These are phyloP conservation scores for Melanitta fusca DNA, from an alignment of 2,797 vertebrate species.

Conservation along the genomic window DNA sequence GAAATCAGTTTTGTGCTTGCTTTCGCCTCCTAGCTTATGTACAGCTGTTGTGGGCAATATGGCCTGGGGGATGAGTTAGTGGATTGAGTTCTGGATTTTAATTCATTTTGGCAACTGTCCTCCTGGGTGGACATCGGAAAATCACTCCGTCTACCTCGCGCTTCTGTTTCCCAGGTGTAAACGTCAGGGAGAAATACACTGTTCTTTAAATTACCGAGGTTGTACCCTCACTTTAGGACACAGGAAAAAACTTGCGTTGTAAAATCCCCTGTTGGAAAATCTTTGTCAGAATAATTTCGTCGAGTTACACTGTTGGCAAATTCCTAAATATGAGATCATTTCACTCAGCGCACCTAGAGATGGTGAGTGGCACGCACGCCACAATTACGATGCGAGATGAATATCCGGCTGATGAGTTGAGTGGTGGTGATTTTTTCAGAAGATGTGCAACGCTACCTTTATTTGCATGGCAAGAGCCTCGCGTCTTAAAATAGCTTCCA, in stretches of 20 bases:
- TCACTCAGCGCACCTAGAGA: background rate
- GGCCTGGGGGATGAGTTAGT: background rate
- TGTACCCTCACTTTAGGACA: background rate
- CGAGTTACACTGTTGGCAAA: background rate
- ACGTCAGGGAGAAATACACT: background rate
- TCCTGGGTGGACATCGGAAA: background rate
- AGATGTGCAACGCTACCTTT: conserved; percentile 39
- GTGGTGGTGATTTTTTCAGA: conserved; percentile 45
- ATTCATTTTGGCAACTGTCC: background rate
- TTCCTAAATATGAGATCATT: background rate
- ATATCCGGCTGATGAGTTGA: conserved; percentile 65
- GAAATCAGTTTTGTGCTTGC: background rate
- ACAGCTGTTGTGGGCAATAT: background rate
- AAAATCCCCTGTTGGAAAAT: background rate
- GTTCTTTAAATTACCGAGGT: background rate
- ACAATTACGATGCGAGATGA: conserved; percentile 16
- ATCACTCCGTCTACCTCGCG: background rate
- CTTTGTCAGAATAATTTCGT: background rate
- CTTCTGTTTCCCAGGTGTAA: background rate
- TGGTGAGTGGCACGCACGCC: conserved; percentile 21
- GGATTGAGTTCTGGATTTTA: background rate
- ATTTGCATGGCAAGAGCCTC: conserved; percentile 31
- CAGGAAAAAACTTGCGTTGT: background rate
- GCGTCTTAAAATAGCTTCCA: conserved; percentile 52
- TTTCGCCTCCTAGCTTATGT: background rate